Evolutionary conservation across 64 coral and sea anemone genomes (phyloP), one percentile per base, ranked within the genome.

Genomic region (Trachythela sp.): DNA sequence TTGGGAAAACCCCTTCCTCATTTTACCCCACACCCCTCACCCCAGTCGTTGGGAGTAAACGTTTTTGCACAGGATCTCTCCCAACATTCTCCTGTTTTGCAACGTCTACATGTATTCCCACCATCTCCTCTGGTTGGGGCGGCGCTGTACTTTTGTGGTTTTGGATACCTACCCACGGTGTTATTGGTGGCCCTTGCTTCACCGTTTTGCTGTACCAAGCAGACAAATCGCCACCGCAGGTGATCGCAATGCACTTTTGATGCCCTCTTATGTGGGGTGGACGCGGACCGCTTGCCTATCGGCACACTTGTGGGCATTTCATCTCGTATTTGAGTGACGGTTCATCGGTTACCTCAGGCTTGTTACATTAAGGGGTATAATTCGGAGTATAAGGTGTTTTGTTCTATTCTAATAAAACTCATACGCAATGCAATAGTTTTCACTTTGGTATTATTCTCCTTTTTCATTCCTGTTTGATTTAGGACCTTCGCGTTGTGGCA

Each of bases 171-270:
- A 80, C 36, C 85, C 85, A 34, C 49, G 70, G 38, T 34, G 39
- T 31, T 92, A 87, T 51, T 92, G 90, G 85, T 92, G 90, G 90
- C 70, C 90, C n/a, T n/a, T n/a, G n/a, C n/a, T n/a, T n/a, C n/a
- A n/a, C n/a, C n/a, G n/a, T n/a, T n/a, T n/a, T n/a, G n/a, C n/a
- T n/a, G n/a, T n/a, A n/a, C n/a, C n/a, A n/a, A n/a, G n/a, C n/a
- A n/a, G n/a, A n/a, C n/a, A n/a, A n/a, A n/a, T n/a, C n/a, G n/a
- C n/a, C n/a, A n/a, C n/a, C n/a, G n/a, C n/a, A n/a, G n/a, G n/a
- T n/a, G n/a, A n/a, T n/a, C n/a, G n/a, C n/a, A n/a, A n/a, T n/a
- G n/a, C n/a, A n/a, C n/a, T n/a, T n/a, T n/a, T n/a, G n/a, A n/a
- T n/a, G n/a, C n/a, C n/a, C n/a, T n/a, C n/a, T n/a, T n/a, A n/a